Evolutionary conservation across 2,888 invertebrate species (phyloP), one percentile per base, ranked within the genome.

Genomic region (Chalcosyrphus nemorum): DNA sequence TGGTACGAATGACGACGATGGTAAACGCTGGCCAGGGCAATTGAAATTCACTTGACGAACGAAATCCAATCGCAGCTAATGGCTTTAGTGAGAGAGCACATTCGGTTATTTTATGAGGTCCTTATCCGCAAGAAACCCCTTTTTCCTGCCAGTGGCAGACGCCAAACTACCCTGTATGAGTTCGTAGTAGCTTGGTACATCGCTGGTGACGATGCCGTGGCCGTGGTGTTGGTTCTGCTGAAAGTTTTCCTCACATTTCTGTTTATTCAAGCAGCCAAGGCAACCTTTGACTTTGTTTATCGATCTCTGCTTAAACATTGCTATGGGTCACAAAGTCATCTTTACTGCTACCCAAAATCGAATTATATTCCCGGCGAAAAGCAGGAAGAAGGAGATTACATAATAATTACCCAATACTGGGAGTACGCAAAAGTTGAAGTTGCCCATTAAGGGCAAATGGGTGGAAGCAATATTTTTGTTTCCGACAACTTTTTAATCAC

Each of bases 21-120:
- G 13, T 56, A 71, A 78, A 59, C 38, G 65, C 50, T 38, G 29
- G 24, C 50, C 29, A 21, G n/a, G n/a, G 70, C 65, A 81, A 81
- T 81, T 81, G 81, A 76, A 81, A 71, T 81, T 81, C 81, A 81
- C 70, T 81, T 70, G 81, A 70, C 68, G 81, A 76, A 71, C 75
- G 72, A 71, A 76, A 76, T 75, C 71, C 76, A 81, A 81, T 65
- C 61, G 71, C 57, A 65, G 56, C 76, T 76, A 76, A 71, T 81
- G 81, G 76, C 63, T 71, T 65, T 38, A 59, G 57, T 52, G 61
- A 52, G 21, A 21, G 57, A 61, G 50, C 57, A 70, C 17, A 68
- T 47, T 54, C 61, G 54, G 52, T 54, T 77, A 61, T 70, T 75
- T 70, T 70, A 77, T 54, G 70, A 68, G 47, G 70, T 56, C 70